Percentiles rank a stretch among this genome's conserved stretches.
phyloP scores from a whole-genome alignment of 1,140 invertebrate genomes.

The Temnothorax curvispinosus region DNA sequence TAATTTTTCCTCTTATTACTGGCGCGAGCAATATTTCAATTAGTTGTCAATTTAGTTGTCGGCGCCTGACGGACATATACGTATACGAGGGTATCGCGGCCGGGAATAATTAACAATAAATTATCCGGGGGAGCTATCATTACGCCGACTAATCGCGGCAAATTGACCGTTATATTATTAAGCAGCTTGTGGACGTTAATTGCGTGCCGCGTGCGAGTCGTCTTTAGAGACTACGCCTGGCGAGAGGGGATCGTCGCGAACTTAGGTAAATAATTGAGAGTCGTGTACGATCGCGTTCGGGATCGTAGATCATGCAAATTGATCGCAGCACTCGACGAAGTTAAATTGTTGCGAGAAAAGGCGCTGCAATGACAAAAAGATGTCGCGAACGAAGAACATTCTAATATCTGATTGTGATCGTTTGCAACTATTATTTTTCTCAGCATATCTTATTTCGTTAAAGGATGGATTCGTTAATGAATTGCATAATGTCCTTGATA shows the following conservation, averaged over 20 bases:
- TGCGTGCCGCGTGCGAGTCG: conserved; percentile 76
- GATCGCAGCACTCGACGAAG: background rate
- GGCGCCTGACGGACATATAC: conserved; percentile 76
- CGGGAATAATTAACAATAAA: conserved; percentile 84
- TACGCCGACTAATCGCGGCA: conserved; percentile 80
- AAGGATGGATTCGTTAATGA: background rate
- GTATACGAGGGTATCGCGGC: conserved; percentile 41
- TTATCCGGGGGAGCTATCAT: conserved; percentile 81
- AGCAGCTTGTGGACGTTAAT: conserved; percentile 78
- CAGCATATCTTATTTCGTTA: background rate
- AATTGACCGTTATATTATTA: conserved; percentile 84
- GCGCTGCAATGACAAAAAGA: background rate
- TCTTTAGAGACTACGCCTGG: conserved; percentile 57
- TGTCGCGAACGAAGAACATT: background rate
- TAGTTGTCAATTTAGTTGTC: conserved; percentile 84
- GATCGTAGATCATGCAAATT: conserved; percentile 42
- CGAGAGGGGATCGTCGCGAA: conserved; percentile 43
- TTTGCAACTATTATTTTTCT: conserved; percentile 4
- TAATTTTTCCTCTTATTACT: conserved; percentile 77
- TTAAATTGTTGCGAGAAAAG: conserved; percentile 29
- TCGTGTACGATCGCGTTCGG: conserved; percentile 31
- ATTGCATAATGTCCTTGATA: background rate
- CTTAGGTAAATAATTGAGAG: conserved; percentile 60
- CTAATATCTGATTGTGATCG: background rate
- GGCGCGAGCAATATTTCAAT: conserved; percentile 81